Conservation (phyloP, 1,140 invertebrate species). For the Heliconius eleuchia region DNA sequence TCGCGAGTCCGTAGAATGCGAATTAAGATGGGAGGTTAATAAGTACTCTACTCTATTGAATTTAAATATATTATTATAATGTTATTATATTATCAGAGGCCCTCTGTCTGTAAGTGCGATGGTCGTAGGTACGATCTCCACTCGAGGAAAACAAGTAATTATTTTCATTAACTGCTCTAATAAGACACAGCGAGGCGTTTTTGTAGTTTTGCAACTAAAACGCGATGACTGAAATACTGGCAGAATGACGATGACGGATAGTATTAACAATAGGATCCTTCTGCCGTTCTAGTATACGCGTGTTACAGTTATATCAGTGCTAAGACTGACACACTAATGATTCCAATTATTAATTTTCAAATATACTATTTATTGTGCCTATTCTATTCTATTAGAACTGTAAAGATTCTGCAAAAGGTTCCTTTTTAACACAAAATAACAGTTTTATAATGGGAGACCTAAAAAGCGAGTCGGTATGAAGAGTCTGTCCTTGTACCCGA, state of each 20-base stretch:
- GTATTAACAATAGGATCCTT: no score
- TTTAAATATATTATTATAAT: neutral
- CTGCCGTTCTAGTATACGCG: no score
- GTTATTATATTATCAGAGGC: no score
- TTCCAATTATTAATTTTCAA: no score
- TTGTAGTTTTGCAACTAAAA: neutral
- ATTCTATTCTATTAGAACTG: neutral
- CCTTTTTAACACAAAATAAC: neutral
- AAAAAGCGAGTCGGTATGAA: neutral
- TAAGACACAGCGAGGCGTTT: neutral
- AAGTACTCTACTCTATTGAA: neutral
- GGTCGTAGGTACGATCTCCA: no score
- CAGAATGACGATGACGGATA: no score
- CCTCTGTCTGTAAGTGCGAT: no score
- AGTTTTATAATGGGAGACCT: neutral
- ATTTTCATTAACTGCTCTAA: neutral
- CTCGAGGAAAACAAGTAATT: neutral
- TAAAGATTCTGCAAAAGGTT: neutral
- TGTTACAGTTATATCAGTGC: no score
- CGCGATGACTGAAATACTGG: no score
- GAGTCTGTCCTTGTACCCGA: neutral
- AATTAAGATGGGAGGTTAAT: slow-evolving; percentile 4
- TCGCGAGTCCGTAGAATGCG: slow-evolving; percentile 24
- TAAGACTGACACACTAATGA: no score
- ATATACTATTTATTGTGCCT: no score